Percentiles rank a stretch among this genome's conserved stretches.
Conservation (phyloP, 2,888 invertebrate species). For the Catocala fraxini region DNA sequence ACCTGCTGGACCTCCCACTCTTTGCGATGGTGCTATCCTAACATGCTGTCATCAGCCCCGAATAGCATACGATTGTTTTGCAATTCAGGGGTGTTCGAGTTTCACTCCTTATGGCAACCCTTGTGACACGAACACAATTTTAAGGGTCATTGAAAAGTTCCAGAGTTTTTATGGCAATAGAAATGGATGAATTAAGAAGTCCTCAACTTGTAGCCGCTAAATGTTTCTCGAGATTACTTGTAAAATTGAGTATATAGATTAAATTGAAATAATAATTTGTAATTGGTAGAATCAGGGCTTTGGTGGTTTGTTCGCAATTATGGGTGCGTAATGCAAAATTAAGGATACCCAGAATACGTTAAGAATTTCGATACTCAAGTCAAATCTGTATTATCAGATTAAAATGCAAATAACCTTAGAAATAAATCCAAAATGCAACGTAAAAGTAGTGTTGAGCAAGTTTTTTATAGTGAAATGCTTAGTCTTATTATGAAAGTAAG, state of each 20-base stretch:
- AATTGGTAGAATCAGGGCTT: too few relatives aligned
- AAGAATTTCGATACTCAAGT: too few relatives aligned
- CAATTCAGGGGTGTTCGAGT: slow-evolving; percentile 76
- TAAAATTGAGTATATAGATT: not conserved
- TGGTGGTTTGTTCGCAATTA: too few relatives aligned
- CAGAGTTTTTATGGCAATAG: slow-evolving; percentile 65
- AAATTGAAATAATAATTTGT: not conserved
- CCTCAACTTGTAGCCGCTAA: not conserved
- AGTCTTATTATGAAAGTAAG: too few relatives aligned
- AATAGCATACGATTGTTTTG: slow-evolving; percentile 70
- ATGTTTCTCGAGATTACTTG: not conserved
- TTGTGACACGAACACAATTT: slow-evolving; percentile 64
- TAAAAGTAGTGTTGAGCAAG: too few relatives aligned
- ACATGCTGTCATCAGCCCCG: slow-evolving; percentile 70
- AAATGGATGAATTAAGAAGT: slow-evolving; percentile 45
- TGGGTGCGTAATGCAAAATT: too few relatives aligned
- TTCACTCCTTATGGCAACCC: slow-evolving; percentile 71
- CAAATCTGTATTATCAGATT: too few relatives aligned
- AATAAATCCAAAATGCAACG: too few relatives aligned
- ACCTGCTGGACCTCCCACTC: slow-evolving; percentile 45
- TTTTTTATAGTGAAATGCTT: too few relatives aligned
- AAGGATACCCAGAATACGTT: too few relatives aligned
- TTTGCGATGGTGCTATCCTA: slow-evolving; percentile 72
- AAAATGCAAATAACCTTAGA: too few relatives aligned
- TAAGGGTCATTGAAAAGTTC: slow-evolving; percentile 66